These are phyloP conservation scores for Tapirus indicus DNA, from an alignment of 2,797 vertebrate species.

Conservation along the genomic window DNA sequence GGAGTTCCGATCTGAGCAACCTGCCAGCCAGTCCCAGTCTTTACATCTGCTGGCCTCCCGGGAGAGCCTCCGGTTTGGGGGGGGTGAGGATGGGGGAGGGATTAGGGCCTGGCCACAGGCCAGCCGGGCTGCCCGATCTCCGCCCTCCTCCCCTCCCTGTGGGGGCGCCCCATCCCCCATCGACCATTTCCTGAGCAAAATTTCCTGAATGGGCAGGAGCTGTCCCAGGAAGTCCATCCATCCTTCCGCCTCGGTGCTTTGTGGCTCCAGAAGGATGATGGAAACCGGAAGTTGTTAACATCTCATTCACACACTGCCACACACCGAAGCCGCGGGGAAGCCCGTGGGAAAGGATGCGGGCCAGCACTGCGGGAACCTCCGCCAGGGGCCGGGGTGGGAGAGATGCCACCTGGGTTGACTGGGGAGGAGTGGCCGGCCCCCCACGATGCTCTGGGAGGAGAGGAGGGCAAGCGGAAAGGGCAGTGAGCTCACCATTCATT, in stretches of 20 bases:
- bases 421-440: rapidly evolving
- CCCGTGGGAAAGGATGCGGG: conserved; percentile 32
- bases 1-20: background rate
- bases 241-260: background rate
- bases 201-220: background rate
- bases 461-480: background rate
- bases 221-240: background rate
- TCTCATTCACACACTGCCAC: conserved; percentile 44
- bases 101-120: background rate
- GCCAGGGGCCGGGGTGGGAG: background rate
- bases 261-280: background rate
- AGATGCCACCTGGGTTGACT: background rate
- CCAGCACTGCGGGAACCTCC: background rate
- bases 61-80: background rate
- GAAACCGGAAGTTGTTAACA: conserved; percentile 74
- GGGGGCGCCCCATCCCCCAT: background rate
- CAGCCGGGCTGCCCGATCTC: background rate
- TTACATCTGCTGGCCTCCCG: background rate
- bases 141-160: background rate
- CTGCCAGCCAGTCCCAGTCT: background rate
- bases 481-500: background rate
- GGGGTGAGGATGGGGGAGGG: background rate
- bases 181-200: background rate
- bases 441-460: rapidly evolving
- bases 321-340: background rate